Percentiles rank a stretch among this genome's conserved stretches.
These are phyloP conservation scores for Agelas oroides DNA, from an alignment of 37 sponge, comb jelly and placozoan species.

Conservation along the genomic window DNA sequence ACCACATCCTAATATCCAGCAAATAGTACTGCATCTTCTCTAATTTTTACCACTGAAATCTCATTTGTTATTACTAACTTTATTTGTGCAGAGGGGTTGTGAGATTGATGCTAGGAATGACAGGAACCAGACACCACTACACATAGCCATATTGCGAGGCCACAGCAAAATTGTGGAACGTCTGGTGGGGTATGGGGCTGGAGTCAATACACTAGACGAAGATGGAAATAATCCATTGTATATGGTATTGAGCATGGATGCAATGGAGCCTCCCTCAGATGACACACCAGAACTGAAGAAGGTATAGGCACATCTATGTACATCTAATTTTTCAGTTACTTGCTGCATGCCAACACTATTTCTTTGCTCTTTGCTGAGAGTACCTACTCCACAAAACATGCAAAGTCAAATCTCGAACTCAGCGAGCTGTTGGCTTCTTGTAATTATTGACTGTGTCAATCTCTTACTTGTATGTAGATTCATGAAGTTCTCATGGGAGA, in stretches of 20 bases:
- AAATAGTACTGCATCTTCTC: too few relatives aligned
- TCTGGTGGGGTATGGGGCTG: slow-evolving; percentile 66
- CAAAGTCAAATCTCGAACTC: too few relatives aligned
- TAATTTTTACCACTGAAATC: too few relatives aligned
- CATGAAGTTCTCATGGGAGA: not conserved
- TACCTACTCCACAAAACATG: too few relatives aligned
- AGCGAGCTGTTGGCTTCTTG: too few relatives aligned
- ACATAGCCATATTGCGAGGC: slow-evolving; percentile 59
- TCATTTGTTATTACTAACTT: too few relatives aligned
- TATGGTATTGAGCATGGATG: slow-evolving; percentile 21
- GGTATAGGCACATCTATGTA: too few relatives aligned
- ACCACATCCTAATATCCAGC: too few relatives aligned
- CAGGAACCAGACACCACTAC: slow-evolving; percentile 62
- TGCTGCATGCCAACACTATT: too few relatives aligned
- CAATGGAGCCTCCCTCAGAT: not conserved
- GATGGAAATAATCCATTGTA: slow-evolving; percentile 74
- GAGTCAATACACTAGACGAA: slow-evolving; percentile 55
- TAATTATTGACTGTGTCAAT: too few relatives aligned
- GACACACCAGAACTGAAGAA: slow-evolving; percentile 43
- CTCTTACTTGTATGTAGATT: not conserved
- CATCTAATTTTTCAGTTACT: too few relatives aligned
- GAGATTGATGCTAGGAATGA: slow-evolving; percentile 39
- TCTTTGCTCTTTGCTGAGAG: too few relatives aligned
- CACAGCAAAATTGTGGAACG: slow-evolving; percentile 62
- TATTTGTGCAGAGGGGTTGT: not conserved